Percentiles rank a stretch among this genome's conserved stretches.
phyloP scores from a whole-genome alignment of 2,888 invertebrate genomes.

The Chloromyia formosa region DNA sequence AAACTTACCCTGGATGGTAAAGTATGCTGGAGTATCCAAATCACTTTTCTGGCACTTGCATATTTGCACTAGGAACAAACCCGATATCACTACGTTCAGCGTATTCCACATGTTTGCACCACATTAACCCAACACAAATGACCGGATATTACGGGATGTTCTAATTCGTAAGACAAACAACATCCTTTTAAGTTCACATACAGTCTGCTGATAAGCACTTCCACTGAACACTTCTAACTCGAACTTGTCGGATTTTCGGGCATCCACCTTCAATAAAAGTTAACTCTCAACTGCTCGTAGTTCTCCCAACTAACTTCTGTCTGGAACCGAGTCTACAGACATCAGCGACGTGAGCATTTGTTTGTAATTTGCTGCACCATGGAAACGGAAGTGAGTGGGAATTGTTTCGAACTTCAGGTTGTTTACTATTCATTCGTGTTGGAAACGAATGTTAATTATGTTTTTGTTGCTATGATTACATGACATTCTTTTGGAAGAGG shows the following conservation, averaged over 20 bases:
- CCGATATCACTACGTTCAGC: neutral
- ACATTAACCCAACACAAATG: neutral
- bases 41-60: neutral
- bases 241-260: neutral
- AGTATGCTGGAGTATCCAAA: neutral
- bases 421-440: slow-evolving; percentile 39
- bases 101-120: neutral
- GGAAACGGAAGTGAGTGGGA: slow-evolving; percentile 28
- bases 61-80: neutral
- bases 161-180: no score
- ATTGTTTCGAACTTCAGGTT: slow-evolving; percentile 46
- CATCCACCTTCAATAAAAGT: neutral
- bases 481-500: no score
- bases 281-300: slow-evolving; percentile 18
- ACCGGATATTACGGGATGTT: no score
- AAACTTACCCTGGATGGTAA: slow-evolving; percentile 11
- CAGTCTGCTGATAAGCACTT: no score
- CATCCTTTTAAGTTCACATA: no score
- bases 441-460: neutral
- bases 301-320: neutral
- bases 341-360: slow-evolving; percentile 12
- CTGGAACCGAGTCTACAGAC: neutral
- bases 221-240: no score
- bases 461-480: no score
- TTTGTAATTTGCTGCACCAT: slow-evolving; percentile 36